Base-by-base conservation (phyloP, 2,797 vertebrate species). In the Esox masquinongy region DNA sequence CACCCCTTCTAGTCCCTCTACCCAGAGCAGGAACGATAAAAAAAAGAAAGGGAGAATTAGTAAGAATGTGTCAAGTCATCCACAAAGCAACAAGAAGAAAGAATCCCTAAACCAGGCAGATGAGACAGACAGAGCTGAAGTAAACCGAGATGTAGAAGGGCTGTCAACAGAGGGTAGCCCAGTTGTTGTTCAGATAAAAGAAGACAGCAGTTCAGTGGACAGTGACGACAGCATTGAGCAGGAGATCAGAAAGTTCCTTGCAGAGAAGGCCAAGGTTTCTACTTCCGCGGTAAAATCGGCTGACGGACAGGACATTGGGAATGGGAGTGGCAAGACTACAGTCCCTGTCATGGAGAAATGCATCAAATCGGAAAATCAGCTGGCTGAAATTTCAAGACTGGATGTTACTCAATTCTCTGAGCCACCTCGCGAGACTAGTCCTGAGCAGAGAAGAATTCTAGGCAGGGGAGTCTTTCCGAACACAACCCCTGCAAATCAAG, bases 161-260 rank as follows among this genome's bases (percentile, higher is more conserved):
- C 4, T 4, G 0, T 39, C n/a, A 17, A 63, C n/a, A 16, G 67
- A 79, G 14, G 80, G 68, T 43, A 73, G 29, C 5, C 81, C 22
- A 1, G 49, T 71, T 3, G 8, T 73, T 0, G 4, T 73, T 73
- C 81, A 83, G 50, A 74, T 84, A 0, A 69, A 91, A 0, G 95
- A 96, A 0, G 96, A 99, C 17, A 96, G 94, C 89, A 98, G 97
- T 61, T 95, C 96, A 0, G 94, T 97, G 22, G 97, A 99, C 87
- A 99, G 97, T 0, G 96, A 99, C 0, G 97, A 99, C 79, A 97
- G 97, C 93, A 99, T 99, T 0, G 97, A 99, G 81, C 96, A 94
- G 74, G 98, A 99, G 91, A 99, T 99, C 31, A 89, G 91, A 76
- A 96, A 80, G 84, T 99, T 99, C 81, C 86, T 99, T 79, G 97